Evolutionary conservation across 2,113 vertebrate species (phyloP).

Genomic region (Thalassarche chlororhynchos): DNA sequence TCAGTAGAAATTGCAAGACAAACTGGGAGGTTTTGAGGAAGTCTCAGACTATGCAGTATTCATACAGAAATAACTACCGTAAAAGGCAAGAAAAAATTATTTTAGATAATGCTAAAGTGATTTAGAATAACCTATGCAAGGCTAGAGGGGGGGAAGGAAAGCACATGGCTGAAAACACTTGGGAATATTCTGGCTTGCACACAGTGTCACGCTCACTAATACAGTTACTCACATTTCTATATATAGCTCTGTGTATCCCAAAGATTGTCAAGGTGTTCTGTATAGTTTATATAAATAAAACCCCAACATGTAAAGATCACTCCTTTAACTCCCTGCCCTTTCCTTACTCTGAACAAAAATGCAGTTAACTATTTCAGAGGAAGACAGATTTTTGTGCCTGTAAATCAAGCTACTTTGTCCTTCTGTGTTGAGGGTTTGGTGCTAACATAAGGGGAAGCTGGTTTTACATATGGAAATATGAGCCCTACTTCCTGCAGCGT

Average conservation of each 20-base stretch:
- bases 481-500: not conserved
- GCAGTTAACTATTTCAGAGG: not conserved
- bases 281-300: slow-evolving; percentile 4
- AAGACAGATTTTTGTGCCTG: not conserved
- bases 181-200: slow-evolving; percentile 8
- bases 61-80: not conserved
- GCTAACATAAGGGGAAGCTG: not conserved
- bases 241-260: slow-evolving; percentile 28
- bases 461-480: not conserved
- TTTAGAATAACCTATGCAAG: not conserved
- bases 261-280: not conserved
- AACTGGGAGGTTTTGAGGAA: not conserved
- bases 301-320: not conserved
- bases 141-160: not conserved
- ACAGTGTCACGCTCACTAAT: not conserved
- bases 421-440: not conserved
- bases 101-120: not conserved
- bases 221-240: slow-evolving; percentile 16
- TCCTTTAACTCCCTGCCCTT: not conserved
- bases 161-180: not conserved
- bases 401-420: not conserved
- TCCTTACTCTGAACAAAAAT: not conserved
- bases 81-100: not conserved
- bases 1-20: not conserved
- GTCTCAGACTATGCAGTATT: not conserved